phyloP scores from a whole-genome alignment of 2,888 invertebrate species.

The Andrena chrysosceles region DNA sequence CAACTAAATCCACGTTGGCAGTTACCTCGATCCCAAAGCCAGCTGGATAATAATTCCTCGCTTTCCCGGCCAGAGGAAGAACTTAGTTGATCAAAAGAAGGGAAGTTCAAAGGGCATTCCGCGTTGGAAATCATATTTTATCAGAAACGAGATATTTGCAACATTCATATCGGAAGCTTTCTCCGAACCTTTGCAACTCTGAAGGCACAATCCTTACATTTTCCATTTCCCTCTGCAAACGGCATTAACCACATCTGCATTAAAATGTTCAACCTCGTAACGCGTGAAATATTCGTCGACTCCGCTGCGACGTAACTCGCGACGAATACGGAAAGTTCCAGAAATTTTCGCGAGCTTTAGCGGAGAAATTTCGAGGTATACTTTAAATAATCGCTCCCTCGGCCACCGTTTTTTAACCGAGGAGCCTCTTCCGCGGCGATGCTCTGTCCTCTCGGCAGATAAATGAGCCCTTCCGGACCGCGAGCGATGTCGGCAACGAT shows the following conservation, averaged over 20 bases:
- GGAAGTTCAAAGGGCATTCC: neutral
- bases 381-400: conserved; percentile 11
- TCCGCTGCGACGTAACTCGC: neutral
- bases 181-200: no score
- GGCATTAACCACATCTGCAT: neutral
- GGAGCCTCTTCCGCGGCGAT: neutral
- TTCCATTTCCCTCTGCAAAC: no score
- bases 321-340: neutral
- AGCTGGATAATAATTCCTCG: neutral
- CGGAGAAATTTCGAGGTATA: neutral
- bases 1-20: neutral
- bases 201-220: no score
- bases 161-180: no score
- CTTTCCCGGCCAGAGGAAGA: neutral
- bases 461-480: conserved; percentile 48
- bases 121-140: no score
- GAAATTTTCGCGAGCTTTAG: neutral
- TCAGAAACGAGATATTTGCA: no score
- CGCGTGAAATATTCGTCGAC: neutral
- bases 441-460: conserved; percentile 30
- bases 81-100: neutral
- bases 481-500: conserved; percentile 31
- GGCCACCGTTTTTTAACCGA: neutral
- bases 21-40: neutral
- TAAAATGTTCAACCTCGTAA: neutral